Evolutionary conservation across 2,797 vertebrate species (phyloP).

Genomic region (Megaceryle alcyon): DNA sequence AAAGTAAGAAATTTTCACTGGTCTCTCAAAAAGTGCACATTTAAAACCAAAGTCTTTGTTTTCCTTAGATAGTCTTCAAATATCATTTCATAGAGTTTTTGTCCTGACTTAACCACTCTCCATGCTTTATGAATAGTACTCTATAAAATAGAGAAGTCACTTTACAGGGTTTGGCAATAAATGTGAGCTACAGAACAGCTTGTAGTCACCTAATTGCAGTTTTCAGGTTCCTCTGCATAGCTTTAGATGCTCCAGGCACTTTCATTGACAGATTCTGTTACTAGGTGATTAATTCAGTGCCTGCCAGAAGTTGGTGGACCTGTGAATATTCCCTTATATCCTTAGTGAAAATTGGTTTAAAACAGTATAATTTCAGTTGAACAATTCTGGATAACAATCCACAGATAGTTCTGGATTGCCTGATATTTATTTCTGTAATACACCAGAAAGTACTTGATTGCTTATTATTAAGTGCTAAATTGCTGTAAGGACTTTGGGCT

Average conservation of each 20-base stretch:
- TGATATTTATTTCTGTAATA: background rate
- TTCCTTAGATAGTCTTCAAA: background rate
- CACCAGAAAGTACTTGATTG: background rate
- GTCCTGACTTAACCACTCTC: background rate
- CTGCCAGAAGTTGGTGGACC: background rate
- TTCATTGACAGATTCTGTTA: background rate
- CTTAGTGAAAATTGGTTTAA: background rate
- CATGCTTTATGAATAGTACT: background rate
- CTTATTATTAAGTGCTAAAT: background rate
- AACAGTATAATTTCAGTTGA: background rate
- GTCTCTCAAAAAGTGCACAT: background rate
- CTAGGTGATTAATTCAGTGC: background rate
- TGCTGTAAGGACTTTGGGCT: background rate
- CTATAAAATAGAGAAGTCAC: background rate
- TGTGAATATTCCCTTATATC: background rate
- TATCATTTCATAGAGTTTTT: background rate
- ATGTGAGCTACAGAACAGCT: background rate
- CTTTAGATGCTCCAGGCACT: background rate
- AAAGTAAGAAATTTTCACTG: background rate
- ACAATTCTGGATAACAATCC: background rate
- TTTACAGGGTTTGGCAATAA: background rate
- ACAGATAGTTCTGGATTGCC: background rate
- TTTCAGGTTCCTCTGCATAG: background rate
- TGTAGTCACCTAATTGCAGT: background rate
- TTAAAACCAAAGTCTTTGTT: background rate